These are phyloP conservation scores for Crypturellus undulatus DNA, from an alignment of 2,113 vertebrate species.

Conservation along the genomic window DNA sequence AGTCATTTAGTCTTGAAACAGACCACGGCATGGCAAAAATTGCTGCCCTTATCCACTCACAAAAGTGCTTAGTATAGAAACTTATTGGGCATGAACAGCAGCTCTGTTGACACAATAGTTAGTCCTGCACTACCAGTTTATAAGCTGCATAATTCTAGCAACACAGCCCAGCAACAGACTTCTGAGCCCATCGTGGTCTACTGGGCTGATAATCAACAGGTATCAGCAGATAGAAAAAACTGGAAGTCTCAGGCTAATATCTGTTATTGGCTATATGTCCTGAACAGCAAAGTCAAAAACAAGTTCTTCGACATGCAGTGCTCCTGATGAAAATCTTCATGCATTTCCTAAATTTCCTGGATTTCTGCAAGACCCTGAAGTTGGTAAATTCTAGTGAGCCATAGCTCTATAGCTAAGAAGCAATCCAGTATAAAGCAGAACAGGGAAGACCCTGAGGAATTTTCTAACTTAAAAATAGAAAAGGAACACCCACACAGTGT, in stretches of 20 bases:
- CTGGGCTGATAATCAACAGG: not conserved
- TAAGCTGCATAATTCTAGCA: not conserved
- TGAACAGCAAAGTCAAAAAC: not conserved
- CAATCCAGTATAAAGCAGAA: not conserved
- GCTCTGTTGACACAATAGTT: not conserved
- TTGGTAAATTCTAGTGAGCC: not conserved
- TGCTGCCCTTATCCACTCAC: not conserved
- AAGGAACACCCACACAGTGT: not conserved
- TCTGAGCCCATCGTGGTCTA: not conserved
- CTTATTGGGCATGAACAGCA: not conserved
- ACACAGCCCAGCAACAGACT: not conserved
- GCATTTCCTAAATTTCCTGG: not conserved
- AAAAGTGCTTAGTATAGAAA: not conserved
- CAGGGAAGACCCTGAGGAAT: conserved; percentile 36
- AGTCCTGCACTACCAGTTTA: not conserved
- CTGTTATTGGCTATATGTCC: not conserved
- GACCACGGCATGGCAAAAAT: not conserved
- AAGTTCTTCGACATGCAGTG: rapidly evolving
- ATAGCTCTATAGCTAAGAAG: not conserved
- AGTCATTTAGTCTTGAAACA: not conserved
- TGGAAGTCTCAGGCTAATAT: not conserved
- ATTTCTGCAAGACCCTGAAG: not conserved
- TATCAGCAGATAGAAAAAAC: not conserved
- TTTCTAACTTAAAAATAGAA: conserved; percentile 30
- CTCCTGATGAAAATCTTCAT: not conserved